Percentiles rank a stretch among this genome's conserved stretches.
phyloP scores from a whole-genome alignment of 2,888 invertebrate genomes.

The Chorisops tibialis region DNA sequence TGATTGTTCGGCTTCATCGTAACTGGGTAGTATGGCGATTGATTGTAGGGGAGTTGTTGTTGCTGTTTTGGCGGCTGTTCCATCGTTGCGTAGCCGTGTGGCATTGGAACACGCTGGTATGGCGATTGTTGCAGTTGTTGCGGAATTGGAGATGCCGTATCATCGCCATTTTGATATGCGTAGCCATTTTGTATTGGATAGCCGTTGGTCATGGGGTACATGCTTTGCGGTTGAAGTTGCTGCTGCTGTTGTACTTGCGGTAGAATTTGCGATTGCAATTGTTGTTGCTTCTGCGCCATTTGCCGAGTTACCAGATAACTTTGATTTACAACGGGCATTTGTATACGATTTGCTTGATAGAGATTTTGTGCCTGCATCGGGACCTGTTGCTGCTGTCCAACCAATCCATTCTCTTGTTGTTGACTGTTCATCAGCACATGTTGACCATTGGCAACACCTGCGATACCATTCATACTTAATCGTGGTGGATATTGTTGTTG shows the following conservation, averaged over 20 bases:
- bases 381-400: conserved; percentile 37
- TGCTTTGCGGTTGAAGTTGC: conserved; percentile 35
- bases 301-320: conserved; percentile 44
- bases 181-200: conserved; percentile 26
- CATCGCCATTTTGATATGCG: conserved; percentile 33
- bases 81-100: conserved; percentile 53
- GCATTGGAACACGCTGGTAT: conserved; percentile 62
- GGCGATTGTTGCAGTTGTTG: conserved; percentile 46
- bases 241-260: conserved; percentile 20
- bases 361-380: conserved; percentile 29
- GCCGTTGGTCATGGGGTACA: conserved; percentile 11
- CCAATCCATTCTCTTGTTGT: conserved; percentile 37
- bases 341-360: conserved; percentile 30
- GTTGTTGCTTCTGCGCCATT: conserved; percentile 39
- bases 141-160: conserved; percentile 32
- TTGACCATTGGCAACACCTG: conserved; percentile 45
- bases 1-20: conserved; percentile 59
- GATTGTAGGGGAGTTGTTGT: conserved; percentile 51
- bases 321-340: conserved; percentile 35
- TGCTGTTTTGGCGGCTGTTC: conserved; percentile 48
- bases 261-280: conserved; percentile 29
- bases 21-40: conserved; percentile 62
- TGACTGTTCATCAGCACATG: conserved; percentile 42
- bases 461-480: conserved; percentile 49
- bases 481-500: conserved; percentile 37